Evolutionary conservation across 2,888 invertebrate species (phyloP), one percentile per base, ranked within the genome.

Genomic region (Acheta domesticus): DNA sequence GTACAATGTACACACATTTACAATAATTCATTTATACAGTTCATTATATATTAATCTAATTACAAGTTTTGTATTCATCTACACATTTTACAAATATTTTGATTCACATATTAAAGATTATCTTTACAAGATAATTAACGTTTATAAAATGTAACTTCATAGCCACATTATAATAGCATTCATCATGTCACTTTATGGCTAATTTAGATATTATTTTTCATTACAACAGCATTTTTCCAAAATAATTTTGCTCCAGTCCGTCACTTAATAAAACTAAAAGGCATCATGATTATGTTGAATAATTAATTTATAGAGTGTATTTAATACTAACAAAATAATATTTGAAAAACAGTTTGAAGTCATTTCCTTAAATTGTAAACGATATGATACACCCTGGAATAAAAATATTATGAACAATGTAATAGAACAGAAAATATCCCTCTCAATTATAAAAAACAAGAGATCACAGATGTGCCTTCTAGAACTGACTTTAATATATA

Each of bases 1-100:
- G n/a, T 62, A 62, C 62, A 62, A 62, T 62, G 14, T 62, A 62
- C 62, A 62, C 62, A 62, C 62, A 62, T 62, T 62, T 62, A 62
- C 62, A 62, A 62, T 62, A 62, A 62, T 62, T 62, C 62, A 62
- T 62, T 62, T 62, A 62, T 62, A 62, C 62, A 62, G 62, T 62
- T 62, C 62, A 62, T 62, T 19, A 62, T 62, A 62, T 62, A 62
- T 62, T 62, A 62, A 14, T 62, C 62, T 62, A 62, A 62, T 62
- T 62, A 62, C 62, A 62, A 14, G n/a, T 36, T 62, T 62, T 62
- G 62, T 62, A 62, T 19, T 62, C 16, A n/a, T 62, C 62, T 62
- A 62, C 62, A 62, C n/a, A n/a, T 62, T 62, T 62, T 62, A 62
- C 62, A 62, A 62, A 62, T 62, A 62, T 62, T 62, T 62, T 62